A percentile compares a stretch with the other conserved stretches of the same genome.
phyloP scores from a whole-genome alignment of 2,888 invertebrate genomes.

The Polyommatus icarus region DNA sequence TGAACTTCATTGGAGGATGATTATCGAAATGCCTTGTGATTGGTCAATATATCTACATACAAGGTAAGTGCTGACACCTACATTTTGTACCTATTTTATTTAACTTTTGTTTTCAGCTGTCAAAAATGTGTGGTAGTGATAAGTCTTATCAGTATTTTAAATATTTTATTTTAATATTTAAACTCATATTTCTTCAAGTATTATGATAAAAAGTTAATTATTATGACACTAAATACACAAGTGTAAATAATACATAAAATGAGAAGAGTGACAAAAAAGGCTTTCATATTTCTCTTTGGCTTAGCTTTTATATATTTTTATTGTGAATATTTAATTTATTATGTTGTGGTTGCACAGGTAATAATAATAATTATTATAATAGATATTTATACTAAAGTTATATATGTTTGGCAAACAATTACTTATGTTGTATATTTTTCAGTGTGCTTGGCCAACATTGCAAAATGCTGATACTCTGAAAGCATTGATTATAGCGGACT shows the following conservation, averaged over 20 bases:
- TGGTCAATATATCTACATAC: not conserved
- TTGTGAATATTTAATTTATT: constrained; percentile 68
- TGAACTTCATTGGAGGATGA: not conserved
- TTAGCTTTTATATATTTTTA: constrained; percentile 54
- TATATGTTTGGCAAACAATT: not conserved
- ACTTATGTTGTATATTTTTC: constrained; percentile 30
- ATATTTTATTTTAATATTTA: not conserved
- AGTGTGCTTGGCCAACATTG: constrained; percentile 88
- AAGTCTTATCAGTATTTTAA: not conserved
- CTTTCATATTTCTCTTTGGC: constrained; percentile 52
- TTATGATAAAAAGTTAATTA: not conserved
- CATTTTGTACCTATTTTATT: not conserved
- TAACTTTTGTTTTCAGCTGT: not conserved
- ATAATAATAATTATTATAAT: not conserved
- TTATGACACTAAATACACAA: not conserved
- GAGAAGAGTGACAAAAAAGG: constrained; percentile 57
- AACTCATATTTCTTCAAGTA: not conserved
- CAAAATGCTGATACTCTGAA: constrained; percentile 76
- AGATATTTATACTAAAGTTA: not conserved
- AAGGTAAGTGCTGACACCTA: constrained; percentile 5
- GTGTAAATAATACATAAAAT: constrained; percentile 43
- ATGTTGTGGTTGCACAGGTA: constrained; percentile 59
- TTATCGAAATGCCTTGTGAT: not conserved
- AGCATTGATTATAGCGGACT: constrained; percentile 93
- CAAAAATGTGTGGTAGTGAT: constrained; percentile 3